Conservation (phyloP, 2,888 invertebrate genomes). For the Thumatha senex region DNA sequence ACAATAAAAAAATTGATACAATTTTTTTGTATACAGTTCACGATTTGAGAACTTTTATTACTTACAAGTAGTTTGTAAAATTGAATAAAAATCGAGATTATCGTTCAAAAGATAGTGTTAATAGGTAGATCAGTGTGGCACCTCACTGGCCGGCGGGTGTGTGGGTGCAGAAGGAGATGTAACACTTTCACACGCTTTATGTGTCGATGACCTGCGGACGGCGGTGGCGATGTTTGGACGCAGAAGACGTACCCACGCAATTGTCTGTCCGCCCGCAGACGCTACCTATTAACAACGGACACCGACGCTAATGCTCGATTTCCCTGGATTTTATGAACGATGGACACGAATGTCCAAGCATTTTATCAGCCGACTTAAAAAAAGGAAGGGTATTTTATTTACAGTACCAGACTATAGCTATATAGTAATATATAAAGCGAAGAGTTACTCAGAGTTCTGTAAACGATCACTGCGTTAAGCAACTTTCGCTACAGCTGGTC, state of each 20-base stretch:
- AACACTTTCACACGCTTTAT: conserved; percentile 77
- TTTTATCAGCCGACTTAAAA: too few species aligned
- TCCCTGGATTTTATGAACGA: conserved; percentile 18
- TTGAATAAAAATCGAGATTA: not conserved
- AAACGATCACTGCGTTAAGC: too few species aligned
- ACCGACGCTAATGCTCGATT: conserved; percentile 6
- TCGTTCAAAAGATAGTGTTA: not conserved
- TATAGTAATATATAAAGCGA: too few species aligned
- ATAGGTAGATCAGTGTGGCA: conserved; percentile 5
- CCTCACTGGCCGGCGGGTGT: conserved; percentile 38
- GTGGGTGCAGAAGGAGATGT: conserved; percentile 71
- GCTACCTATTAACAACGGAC: conserved; percentile 15
- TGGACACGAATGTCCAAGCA: not conserved
- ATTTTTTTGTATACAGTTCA: too few species aligned
- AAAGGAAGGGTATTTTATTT: too few species aligned
- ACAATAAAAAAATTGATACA: too few species aligned
- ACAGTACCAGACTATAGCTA: too few species aligned
- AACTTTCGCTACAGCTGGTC: too few species aligned
- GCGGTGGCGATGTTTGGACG: conserved; percentile 33
- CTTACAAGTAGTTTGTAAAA: too few species aligned
- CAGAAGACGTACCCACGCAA: conserved; percentile 65
- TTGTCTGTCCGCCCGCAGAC: conserved; percentile 22
- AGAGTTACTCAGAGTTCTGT: too few species aligned
- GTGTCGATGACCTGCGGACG: conserved; percentile 70
- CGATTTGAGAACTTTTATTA: too few species aligned